These are phyloP conservation scores for Benitochromis conjunctus DNA, from an alignment of 2,113 vertebrate genomes.

Conservation along the genomic window DNA sequence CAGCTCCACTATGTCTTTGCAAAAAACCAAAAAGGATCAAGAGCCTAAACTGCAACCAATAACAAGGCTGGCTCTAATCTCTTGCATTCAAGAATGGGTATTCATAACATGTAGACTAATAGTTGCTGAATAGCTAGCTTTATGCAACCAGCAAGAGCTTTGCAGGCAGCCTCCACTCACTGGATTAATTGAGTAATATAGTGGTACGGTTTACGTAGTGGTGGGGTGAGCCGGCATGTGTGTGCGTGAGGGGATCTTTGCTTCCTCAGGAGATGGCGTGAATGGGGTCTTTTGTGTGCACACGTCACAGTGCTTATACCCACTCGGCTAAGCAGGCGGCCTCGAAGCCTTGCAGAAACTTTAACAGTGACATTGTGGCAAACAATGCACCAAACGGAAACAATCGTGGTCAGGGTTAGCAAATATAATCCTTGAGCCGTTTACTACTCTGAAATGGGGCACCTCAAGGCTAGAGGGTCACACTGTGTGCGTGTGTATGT, in stretches of 20 bases:
- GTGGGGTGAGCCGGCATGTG: conserved; percentile 34
- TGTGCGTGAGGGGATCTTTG: conserved; percentile 9
- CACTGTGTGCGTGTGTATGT: neutral
- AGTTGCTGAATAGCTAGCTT: conserved; percentile 17
- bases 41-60: neutral
- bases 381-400: neutral
- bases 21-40: neutral
- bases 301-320: conserved; percentile 33
- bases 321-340: conserved; percentile 31
- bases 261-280: conserved; percentile 47
- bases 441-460: neutral
- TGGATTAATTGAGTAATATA: conserved; percentile 56
- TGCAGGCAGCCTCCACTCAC: conserved; percentile 15
- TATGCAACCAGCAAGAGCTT: neutral
- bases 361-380: conserved; percentile 43
- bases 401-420: neutral
- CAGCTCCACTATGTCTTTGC: neutral
- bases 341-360: conserved; percentile 26
- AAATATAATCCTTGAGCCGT: neutral
- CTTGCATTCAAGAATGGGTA: neutral
- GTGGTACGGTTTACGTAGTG: conserved; percentile 9
- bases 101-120: neutral
- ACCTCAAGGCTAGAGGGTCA: neutral
- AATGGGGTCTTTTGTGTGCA: conserved; percentile 60
- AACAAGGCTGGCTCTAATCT: neutral